Evolutionary conservation across 1,140 invertebrate genomes (phyloP).

Genomic region (Trichoplusia ni): DNA sequence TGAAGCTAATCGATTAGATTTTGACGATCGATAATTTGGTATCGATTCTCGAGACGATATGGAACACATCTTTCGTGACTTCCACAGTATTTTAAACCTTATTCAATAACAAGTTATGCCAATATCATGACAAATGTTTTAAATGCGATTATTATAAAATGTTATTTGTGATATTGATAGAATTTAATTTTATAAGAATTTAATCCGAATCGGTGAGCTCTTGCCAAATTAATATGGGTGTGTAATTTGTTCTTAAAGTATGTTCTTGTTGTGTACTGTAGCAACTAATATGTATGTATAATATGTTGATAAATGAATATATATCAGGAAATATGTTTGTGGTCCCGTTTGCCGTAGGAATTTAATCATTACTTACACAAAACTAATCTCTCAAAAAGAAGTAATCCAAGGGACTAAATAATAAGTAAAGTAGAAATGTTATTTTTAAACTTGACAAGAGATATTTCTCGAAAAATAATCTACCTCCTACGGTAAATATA

Average conservation of each 20-base stretch:
- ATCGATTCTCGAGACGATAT: too few species aligned
- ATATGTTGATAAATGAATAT: neutral
- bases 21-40: too few species aligned
- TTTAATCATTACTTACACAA: too few species aligned
- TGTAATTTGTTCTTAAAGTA: neutral
- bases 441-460: too few species aligned
- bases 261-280: neutral
- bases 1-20: too few species aligned
- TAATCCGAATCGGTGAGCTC: neutral
- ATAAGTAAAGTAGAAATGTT: too few species aligned
- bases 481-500: neutral
- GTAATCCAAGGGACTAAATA: too few species aligned
- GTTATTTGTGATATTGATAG: neutral
- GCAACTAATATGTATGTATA: neutral
- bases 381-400: too few species aligned
- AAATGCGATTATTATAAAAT: neutral
- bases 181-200: neutral
- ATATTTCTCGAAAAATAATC: too few species aligned
- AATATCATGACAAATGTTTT: neutral
- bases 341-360: constrained; percentile 9
- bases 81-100: neutral
- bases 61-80: neutral
- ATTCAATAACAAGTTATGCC: neutral
- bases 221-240: constrained; percentile 7
- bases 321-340: constrained; percentile 1